These are phyloP conservation scores for Drosophila nigromelanica DNA, from an alignment of 1,140 invertebrate species.

Conservation along the genomic window DNA sequence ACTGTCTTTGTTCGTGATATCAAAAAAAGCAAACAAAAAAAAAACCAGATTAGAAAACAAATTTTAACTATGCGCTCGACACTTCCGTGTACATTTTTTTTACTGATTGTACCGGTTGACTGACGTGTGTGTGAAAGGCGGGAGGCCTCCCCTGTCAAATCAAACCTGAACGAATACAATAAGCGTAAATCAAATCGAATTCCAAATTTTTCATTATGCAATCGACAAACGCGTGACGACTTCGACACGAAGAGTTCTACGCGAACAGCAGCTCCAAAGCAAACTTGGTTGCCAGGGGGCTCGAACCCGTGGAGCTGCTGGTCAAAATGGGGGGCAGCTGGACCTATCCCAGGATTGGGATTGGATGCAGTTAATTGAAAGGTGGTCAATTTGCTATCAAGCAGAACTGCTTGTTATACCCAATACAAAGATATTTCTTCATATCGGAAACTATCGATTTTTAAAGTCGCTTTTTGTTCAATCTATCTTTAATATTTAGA, in stretches of 20 bases:
- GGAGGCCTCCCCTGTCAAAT: no score
- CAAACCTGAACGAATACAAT: conserved; percentile 1
- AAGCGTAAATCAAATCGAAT: conserved; percentile 8
- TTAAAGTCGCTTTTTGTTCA: no score
- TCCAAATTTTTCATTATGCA: conserved; percentile 36
- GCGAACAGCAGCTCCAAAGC: neutral
- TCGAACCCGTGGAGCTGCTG: no score
- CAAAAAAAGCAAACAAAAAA: conserved; percentile 11
- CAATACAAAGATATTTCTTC: no score
- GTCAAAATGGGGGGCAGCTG: no score
- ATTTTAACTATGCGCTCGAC: conserved; percentile 35
- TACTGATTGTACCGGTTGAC: conserved; percentile 20
- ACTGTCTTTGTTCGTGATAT: conserved; percentile 30
- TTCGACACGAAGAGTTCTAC: neutral
- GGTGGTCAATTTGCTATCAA: no score
- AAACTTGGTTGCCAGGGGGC: neutral
- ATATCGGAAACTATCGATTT: no score
- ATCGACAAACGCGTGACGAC: conserved; percentile 22
- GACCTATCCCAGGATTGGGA: no score
- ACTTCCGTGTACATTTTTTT: conserved; percentile 44
- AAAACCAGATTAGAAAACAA: conserved; percentile 50
- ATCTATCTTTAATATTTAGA: no score
- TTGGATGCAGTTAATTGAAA: no score
- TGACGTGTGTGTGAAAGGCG: neutral
- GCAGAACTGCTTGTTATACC: no score